Evolutionary conservation across 2,797 vertebrate genomes (phyloP).

Genomic region (Myripristis jacobus): DNA sequence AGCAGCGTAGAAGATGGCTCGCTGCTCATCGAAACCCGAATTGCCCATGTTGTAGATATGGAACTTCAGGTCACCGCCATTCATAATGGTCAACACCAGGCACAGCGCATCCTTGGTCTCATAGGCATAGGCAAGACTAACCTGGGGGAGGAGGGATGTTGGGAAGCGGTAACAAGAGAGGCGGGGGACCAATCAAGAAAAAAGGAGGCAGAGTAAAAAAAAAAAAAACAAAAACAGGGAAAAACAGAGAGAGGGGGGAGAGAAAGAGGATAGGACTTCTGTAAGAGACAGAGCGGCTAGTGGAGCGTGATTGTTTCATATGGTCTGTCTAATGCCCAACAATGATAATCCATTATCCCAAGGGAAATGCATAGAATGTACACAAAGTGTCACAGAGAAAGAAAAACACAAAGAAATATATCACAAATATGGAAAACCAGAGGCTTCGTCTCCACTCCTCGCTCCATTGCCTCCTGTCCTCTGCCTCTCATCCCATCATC

Average conservation of each 20-base stretch:
- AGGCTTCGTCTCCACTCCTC: slow-evolving; percentile 14
- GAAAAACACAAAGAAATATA: slow-evolving; percentile 11
- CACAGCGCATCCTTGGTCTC: slow-evolving; percentile 93
- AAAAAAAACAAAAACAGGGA: background rate
- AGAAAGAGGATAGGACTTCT: slow-evolving; percentile 5
- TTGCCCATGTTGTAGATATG: slow-evolving; percentile 95
- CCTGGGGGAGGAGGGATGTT: slow-evolving; percentile 75
- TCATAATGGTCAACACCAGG: slow-evolving; percentile 95
- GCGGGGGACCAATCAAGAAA: slow-evolving; percentile 12
- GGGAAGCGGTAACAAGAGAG: slow-evolving; percentile 29
- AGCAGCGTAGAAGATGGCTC: slow-evolving; percentile 94
- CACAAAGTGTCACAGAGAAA: slow-evolving; percentile 35
- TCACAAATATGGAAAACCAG: slow-evolving; percentile 37
- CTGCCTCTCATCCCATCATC: slow-evolving; percentile 37
- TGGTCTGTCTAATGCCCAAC: slow-evolving; percentile 36
- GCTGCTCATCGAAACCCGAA: slow-evolving; percentile 92
- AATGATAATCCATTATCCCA: slow-evolving; percentile 50
- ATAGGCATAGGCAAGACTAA: slow-evolving; percentile 92
- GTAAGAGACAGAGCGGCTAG: slow-evolving; percentile 45
- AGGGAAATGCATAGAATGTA: slow-evolving; percentile 51
- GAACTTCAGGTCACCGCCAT: slow-evolving; percentile 94
- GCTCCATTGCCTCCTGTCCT: background rate
- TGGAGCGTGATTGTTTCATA: slow-evolving; percentile 35
- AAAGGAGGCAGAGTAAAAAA: background rate
- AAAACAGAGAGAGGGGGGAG: slow-evolving; percentile 1